Percentiles rank a stretch among this genome's conserved stretches.
phyloP scores from a whole-genome alignment of 1,140 invertebrate species.

The Diorhabda sublineata region DNA sequence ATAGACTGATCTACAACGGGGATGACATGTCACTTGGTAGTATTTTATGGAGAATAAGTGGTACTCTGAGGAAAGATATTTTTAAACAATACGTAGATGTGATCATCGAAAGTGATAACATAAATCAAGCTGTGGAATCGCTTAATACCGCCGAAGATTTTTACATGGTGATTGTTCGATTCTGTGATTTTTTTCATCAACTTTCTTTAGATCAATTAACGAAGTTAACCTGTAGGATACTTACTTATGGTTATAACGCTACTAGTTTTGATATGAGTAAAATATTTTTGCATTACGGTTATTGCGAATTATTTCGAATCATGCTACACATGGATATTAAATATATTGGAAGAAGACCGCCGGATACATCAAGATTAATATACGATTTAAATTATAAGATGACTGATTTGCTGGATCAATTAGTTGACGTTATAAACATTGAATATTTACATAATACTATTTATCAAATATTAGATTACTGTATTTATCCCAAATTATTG shows the following conservation, averaged over 20 bases:
- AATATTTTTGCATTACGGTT: slow-evolving; percentile 15
- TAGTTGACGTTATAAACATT: slow-evolving; percentile 15
- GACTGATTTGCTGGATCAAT: slow-evolving; percentile 14
- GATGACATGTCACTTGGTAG: slow-evolving; percentile 17
- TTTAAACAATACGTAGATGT: slow-evolving; percentile 17
- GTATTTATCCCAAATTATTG: slow-evolving; percentile 16
- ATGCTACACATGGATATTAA: slow-evolving; percentile 20
- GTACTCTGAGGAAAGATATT: slow-evolving; percentile 9
- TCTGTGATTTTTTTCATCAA: slow-evolving; percentile 11
- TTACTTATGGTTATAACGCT: slow-evolving; percentile 13
- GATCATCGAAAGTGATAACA: slow-evolving; percentile 21
- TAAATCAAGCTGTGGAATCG: slow-evolving; percentile 14
- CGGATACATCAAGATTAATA: slow-evolving; percentile 18
- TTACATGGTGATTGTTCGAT: slow-evolving; percentile 17
- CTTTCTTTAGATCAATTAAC: slow-evolving; percentile 10
- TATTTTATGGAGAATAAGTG: slow-evolving; percentile 15
- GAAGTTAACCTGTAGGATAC: slow-evolving; percentile 8
- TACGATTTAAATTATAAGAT: slow-evolving; percentile 13
- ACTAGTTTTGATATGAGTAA: slow-evolving; percentile 17
- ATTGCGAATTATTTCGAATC: slow-evolving; percentile 20
- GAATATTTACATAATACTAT: slow-evolving; percentile 17
- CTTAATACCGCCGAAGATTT: slow-evolving; percentile 15
- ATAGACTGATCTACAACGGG: slow-evolving; percentile 13
- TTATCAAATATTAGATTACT: slow-evolving; percentile 17
- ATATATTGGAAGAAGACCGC: slow-evolving; percentile 11